Conservation (phyloP, 2,113 vertebrate species). For the Cochlearius cochlearius region DNA sequence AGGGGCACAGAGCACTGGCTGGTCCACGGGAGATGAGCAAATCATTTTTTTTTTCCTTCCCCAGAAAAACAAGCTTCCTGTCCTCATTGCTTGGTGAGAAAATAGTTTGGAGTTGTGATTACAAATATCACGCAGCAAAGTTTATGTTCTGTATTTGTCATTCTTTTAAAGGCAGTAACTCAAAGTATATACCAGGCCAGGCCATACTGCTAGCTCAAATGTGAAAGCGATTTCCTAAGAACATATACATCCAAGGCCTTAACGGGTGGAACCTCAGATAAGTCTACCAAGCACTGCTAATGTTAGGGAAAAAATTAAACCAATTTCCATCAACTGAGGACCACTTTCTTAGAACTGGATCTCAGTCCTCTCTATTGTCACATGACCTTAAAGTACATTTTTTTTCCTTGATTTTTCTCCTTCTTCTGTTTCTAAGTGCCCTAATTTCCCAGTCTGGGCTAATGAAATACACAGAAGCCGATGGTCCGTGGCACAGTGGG, state of each 20-base stretch:
- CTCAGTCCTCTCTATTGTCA: background rate
- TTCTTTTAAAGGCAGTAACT: background rate
- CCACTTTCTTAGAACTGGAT: background rate
- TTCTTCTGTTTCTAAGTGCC: background rate
- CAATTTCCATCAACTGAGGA: background rate
- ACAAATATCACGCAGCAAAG: background rate
- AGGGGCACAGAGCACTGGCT: background rate
- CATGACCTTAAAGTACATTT: background rate
- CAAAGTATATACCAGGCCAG: background rate
- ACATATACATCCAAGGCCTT: background rate
- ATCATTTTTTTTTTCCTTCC: fast-evolving
- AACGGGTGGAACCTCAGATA: background rate
- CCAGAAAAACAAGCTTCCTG: background rate
- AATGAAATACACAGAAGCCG: background rate
- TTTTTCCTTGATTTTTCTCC: background rate
- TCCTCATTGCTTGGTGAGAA: background rate
- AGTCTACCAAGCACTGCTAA: background rate
- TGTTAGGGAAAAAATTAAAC: background rate
- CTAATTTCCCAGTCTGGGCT: background rate
- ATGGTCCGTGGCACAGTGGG: background rate
- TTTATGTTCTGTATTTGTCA: background rate
- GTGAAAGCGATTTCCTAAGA: background rate
- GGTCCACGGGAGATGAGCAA: background rate
- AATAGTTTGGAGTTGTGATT: background rate
- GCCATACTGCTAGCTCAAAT: background rate